Conservation (phyloP, 2,888 invertebrate genomes). For the Itoplectis maculator region DNA sequence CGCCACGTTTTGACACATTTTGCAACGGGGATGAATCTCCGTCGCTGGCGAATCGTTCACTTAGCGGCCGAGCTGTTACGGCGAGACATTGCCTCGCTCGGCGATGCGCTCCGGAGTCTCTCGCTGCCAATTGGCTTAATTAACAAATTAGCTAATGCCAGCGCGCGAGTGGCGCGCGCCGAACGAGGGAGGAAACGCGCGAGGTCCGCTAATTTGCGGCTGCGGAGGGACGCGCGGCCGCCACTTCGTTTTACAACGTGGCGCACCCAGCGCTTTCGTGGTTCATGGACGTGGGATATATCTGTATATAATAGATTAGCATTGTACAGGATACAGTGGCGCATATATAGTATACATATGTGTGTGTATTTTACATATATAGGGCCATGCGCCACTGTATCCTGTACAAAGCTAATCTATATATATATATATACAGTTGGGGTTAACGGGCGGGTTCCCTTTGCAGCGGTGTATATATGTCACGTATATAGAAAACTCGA, state of each 20-base stretch:
- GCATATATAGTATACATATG: background rate
- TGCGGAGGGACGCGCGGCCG: background rate
- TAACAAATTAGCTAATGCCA: constrained; percentile 37
- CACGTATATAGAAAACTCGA: constrained; percentile 6
- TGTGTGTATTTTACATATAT: too few relatives aligned
- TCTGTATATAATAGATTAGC: background rate
- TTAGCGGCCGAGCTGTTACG: background rate
- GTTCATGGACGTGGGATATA: background rate
- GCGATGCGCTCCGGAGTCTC: constrained; percentile 1
- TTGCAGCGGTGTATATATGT: background rate
- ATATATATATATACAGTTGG: constrained; percentile 1
- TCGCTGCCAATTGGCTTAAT: constrained; percentile 39
- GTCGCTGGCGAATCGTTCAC: background rate
- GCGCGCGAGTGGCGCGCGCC: background rate
- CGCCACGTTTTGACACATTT: too few relatives aligned
- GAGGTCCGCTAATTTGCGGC: constrained; percentile 36
- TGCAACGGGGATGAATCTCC: background rate
- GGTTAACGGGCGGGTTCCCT: constrained; percentile 15
- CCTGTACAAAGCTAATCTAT: background rate
- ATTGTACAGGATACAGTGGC: constrained; percentile 6
- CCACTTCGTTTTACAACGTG: constrained; percentile 23
- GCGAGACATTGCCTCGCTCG: background rate
- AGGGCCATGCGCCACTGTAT: background rate
- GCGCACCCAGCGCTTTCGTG: background rate
- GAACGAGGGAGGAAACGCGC: constrained; percentile 3